Evolutionary conservation across 2,888 invertebrate species (phyloP).

Genomic region (Mellilla xanthometata): DNA sequence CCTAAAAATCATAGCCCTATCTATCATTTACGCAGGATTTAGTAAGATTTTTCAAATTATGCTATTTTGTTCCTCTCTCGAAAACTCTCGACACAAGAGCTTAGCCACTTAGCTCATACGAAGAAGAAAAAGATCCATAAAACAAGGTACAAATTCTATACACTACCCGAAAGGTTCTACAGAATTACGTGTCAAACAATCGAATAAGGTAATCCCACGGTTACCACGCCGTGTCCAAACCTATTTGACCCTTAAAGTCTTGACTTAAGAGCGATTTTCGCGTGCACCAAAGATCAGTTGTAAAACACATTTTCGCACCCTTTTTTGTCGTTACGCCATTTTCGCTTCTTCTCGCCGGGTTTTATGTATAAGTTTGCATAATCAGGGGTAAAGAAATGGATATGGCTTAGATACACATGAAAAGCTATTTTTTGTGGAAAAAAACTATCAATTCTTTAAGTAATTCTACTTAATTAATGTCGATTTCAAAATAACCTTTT

Average conservation of each 20-base stretch:
- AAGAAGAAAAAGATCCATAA: no score
- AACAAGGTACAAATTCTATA: slow-evolving; percentile 2
- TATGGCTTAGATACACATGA: no score
- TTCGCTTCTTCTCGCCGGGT: slow-evolving; percentile 12
- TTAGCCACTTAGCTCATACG: no score
- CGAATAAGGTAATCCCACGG: slow-evolving; percentile 6
- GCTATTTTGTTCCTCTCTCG: no score
- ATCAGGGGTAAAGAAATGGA: neutral
- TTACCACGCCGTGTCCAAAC: slow-evolving; percentile 1
- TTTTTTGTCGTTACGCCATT: slow-evolving; percentile 2
- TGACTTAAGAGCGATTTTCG: neutral
- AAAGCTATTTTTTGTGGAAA: no score
- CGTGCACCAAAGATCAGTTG: neutral
- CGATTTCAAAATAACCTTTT: no score
- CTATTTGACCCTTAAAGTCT: neutral
- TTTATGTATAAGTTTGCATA: neutral
- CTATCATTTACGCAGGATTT: no score
- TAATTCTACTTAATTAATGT: no score
- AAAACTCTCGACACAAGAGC: no score
- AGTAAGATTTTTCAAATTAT: no score
- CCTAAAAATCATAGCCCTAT: no score
- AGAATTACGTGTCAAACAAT: slow-evolving; percentile 10
- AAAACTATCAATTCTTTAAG: no score
- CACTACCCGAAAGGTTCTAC: slow-evolving; percentile 1
- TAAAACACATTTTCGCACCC: slow-evolving; percentile 1